Conservation (phyloP, 2,888 invertebrate genomes). For the Ophraella communa region DNA sequence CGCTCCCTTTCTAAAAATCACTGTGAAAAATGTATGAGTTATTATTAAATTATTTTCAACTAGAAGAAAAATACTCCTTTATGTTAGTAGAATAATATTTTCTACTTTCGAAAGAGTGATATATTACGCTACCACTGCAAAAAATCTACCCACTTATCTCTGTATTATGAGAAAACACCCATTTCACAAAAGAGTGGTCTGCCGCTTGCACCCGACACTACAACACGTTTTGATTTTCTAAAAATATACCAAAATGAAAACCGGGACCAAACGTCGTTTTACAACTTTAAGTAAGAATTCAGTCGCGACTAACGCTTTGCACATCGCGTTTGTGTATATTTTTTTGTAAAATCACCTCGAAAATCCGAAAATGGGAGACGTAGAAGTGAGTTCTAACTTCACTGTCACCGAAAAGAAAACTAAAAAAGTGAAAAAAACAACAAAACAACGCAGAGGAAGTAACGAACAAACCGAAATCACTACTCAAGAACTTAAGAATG, state of each 20-base stretch:
- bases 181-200: slow-evolving; percentile 38
- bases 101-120: not conserved
- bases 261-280: slow-evolving; percentile 48
- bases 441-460: slow-evolving; percentile 78
- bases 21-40: too few relatives aligned
- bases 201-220: slow-evolving; percentile 54
- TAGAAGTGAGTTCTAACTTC: slow-evolving; percentile 85
- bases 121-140: slow-evolving; percentile 5
- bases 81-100: not conserved
- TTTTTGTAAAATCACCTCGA: slow-evolving; percentile 29
- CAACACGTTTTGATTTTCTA: slow-evolving; percentile 57
- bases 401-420: slow-evolving; percentile 85
- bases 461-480: slow-evolving; percentile 76
- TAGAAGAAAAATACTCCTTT: too few relatives aligned
- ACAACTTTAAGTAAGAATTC: slow-evolving; percentile 53
- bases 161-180: slow-evolving; percentile 32
- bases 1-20: too few relatives aligned
- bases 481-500: slow-evolving; percentile 78
- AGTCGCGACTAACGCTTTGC: slow-evolving; percentile 41
- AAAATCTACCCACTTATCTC: slow-evolving; percentile 12
- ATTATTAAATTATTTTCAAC: too few relatives aligned
- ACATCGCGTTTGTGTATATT: slow-evolving; percentile 36
- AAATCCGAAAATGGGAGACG: slow-evolving; percentile 78
- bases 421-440: slow-evolving; percentile 91
- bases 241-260: slow-evolving; percentile 56